Base-by-base conservation (phyloP, 2,113 vertebrate species). In the Serilophus lunatus region DNA sequence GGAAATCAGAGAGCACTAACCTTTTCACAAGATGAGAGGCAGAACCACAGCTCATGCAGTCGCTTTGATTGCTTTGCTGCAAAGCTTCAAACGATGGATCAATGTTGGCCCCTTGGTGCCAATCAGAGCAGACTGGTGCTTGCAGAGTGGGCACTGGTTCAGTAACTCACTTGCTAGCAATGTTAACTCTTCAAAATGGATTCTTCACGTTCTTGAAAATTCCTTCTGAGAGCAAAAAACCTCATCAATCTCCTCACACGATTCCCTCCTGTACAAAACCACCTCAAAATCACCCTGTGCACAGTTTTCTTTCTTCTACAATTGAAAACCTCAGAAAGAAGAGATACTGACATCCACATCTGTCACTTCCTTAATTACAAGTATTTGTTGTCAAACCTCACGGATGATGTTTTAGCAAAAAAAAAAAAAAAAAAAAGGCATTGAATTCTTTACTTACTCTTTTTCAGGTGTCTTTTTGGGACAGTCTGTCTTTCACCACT, bases 311-410 rank as follows among this genome's bases (percentile, higher is more conserved):
- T 72, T 82, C 69, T 44, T 47, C 40, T 78, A 78, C 80, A 84
- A 75, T 6, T 47, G 59, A 86, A 85, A 64, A 25, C 57, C 86
- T 78, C n/a, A 20, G 74, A 81, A 88, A 47, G 29, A 70, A 80
- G 35, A 64, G 28, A 75, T 36, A 78, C 2, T 76, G 90, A 71
- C 88, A 81, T 13, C 23, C 38, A 56, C n/a, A 50, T 59, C 80
- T 94, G 61, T 75, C 84, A 87, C 78, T 81, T 75, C 31, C 74
- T 86, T 95, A 90, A 92, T 91, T 89, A 64, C 24, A 80, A 23
- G 25, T n/a, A 45, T 72, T 56, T 84, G 40, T 82, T 86, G 77
- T 92, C 91, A 87, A 82, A 92, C 23, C 18, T 82, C 1, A 2
- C 20, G 71, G 64, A 88, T 35, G 36, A 95, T 31, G 20, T 51